phyloP scores from a whole-genome alignment of 2,888 invertebrate genomes.

The Eupelmus urozonus region DNA sequence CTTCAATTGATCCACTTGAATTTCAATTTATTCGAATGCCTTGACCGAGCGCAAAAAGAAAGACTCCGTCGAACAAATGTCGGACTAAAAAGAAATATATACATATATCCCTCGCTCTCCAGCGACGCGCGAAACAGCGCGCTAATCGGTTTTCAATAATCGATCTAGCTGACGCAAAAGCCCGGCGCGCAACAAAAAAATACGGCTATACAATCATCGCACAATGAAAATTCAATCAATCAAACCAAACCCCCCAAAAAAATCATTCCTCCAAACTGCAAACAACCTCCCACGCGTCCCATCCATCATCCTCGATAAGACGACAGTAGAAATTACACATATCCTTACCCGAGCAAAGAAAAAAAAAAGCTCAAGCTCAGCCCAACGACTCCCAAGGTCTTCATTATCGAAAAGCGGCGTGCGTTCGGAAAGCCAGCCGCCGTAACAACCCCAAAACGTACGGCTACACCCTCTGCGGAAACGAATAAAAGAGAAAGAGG shows the following conservation, averaged over 20 bases:
- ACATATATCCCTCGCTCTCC: background rate
- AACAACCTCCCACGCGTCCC: background rate
- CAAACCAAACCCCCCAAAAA: background rate
- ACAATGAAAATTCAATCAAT: conserved; percentile 20
- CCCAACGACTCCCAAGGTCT: conserved; percentile 40
- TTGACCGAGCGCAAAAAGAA: background rate
- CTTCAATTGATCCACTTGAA: no score
- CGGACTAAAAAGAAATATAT: no score
- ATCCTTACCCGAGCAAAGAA: background rate
- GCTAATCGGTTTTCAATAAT: conserved; percentile 33
- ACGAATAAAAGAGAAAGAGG: conserved; percentile 10
- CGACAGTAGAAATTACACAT: conserved; percentile 31
- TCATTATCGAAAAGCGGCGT: conserved; percentile 55
- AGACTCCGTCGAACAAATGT: no score
- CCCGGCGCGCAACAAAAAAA: conserved; percentile 1
- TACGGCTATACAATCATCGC: conserved; percentile 17
- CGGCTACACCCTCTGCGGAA: conserved; percentile 18
- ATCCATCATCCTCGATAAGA: conserved; percentile 35
- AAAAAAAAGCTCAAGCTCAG: background rate
- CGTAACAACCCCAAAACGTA: background rate
- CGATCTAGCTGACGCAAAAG: background rate
- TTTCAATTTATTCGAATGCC: no score
- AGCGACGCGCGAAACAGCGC: background rate
- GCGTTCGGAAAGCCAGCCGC: conserved; percentile 8
- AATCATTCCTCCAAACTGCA: background rate